phyloP scores from a whole-genome alignment of 2,888 invertebrate species.

The Nezara viridula region DNA sequence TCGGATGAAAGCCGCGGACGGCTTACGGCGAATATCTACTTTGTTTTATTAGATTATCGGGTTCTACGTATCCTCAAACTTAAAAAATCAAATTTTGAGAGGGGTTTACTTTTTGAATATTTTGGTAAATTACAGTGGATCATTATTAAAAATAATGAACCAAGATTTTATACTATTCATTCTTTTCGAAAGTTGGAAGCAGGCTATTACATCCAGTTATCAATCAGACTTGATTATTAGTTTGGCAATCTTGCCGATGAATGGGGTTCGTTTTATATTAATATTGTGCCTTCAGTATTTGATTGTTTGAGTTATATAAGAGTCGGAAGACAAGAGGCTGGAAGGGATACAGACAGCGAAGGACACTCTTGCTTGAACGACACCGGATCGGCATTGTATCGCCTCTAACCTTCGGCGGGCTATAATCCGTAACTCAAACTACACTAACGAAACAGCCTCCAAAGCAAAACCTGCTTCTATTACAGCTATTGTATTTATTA shows the following conservation, averaged over 20 bases:
- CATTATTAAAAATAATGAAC: no score
- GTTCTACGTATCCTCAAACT: no score
- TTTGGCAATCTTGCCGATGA: not conserved
- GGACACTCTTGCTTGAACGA: not conserved
- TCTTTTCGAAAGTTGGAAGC: no score
- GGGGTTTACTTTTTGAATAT: no score
- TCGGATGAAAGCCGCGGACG: no score
- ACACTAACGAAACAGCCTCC: not conserved
- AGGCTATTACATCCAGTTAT: no score
- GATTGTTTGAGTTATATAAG: not conserved
- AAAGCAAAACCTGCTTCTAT: not conserved
- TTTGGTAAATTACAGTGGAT: no score
- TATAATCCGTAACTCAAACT: slow-evolving; percentile 15
- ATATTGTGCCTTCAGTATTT: not conserved
- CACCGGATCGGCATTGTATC: slow-evolving; percentile 39
- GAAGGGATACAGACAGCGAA: not conserved
- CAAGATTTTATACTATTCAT: no score
- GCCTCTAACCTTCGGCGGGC: not conserved
- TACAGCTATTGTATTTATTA: not conserved
- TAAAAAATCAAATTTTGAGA: no score
- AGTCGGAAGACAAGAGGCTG: not conserved
- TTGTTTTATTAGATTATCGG: no score
- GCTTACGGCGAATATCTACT: no score
- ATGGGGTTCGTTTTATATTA: not conserved
- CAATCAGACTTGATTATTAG: not conserved